Conservation (phyloP, 2,113 vertebrate genomes). For the Amphilophus citrinellus region DNA sequence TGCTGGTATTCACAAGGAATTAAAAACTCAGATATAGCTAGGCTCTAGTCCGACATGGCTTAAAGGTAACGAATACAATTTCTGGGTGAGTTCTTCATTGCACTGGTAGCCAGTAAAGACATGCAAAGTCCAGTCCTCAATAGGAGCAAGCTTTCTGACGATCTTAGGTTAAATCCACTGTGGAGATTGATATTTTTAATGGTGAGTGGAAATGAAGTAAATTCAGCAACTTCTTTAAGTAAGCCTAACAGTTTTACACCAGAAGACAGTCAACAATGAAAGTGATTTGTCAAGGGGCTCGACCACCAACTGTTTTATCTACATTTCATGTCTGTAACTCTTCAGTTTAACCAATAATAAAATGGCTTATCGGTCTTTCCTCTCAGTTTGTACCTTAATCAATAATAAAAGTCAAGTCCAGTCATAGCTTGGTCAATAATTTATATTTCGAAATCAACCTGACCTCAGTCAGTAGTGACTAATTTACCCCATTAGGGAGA, state of each 20-base stretch:
- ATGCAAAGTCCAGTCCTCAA: background rate
- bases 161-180: background rate
- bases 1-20: slow-evolving; percentile 26
- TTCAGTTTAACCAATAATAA: background rate
- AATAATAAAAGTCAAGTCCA: slow-evolving; percentile 3
- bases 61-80: slow-evolving; percentile 52
- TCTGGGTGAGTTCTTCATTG: slow-evolving; percentile 13
- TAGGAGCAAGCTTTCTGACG: background rate
- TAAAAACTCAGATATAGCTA: slow-evolving; percentile 38
- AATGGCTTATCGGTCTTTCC: background rate
- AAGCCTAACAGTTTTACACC: background rate
- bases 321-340: slow-evolving; percentile 13
- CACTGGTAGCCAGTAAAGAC: background rate
- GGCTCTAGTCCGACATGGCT: slow-evolving; percentile 24
- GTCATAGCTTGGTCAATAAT: slow-evolving; percentile 25
- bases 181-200: background rate
- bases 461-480: background rate
- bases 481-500: too few species aligned
- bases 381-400: background rate
- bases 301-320: background rate
- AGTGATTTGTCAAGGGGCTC: background rate
- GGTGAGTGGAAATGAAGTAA: background rate
- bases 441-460: background rate
- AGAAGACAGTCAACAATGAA: background rate
- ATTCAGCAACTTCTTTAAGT: slow-evolving; percentile 18